These are phyloP conservation scores for Borostomias antarcticus DNA, from an alignment of 2,797 vertebrate genomes.

Conservation along the genomic window DNA sequence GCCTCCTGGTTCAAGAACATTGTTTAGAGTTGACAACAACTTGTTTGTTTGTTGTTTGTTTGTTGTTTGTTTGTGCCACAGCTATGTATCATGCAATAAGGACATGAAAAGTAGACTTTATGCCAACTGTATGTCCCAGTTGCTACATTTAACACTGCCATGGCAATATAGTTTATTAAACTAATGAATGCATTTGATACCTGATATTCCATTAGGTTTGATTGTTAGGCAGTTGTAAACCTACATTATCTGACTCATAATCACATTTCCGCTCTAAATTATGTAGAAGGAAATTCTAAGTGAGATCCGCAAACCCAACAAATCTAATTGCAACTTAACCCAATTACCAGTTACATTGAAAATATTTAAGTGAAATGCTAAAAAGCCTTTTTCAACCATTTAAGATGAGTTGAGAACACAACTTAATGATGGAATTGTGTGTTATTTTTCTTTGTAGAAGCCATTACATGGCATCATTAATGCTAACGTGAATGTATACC, in stretches of 20 bases:
- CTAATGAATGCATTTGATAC: constrained; percentile 9
- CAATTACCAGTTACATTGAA: constrained; percentile 60
- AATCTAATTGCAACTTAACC: constrained; percentile 63
- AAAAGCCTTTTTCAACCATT: constrained; percentile 59
- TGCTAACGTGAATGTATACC: constrained; percentile 70
- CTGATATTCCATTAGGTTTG: constrained; percentile 16
- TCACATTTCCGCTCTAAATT: constrained; percentile 59
- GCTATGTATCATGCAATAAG: not conserved
- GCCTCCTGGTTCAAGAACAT: constrained; percentile 22
- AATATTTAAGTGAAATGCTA: constrained; percentile 54
- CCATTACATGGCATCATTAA: constrained; percentile 67
- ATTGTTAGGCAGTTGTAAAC: constrained; percentile 46
- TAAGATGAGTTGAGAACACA: constrained; percentile 46
- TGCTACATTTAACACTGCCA: not conserved
- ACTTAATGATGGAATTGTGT: constrained; percentile 56
- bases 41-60: no score
- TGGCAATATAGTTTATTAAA: not conserved
- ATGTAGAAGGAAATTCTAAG: constrained; percentile 54
- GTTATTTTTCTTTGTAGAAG: constrained; percentile 62
- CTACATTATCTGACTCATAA: constrained; percentile 47
- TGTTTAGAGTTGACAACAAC: constrained; percentile 41
- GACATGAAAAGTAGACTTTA: not conserved
- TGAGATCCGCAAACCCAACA: constrained; percentile 57
- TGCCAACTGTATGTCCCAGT: not conserved
- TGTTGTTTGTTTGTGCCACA: not conserved